Evolutionary conservation across 2,888 invertebrate species (phyloP).

Genomic region (Resseliella maxima): DNA sequence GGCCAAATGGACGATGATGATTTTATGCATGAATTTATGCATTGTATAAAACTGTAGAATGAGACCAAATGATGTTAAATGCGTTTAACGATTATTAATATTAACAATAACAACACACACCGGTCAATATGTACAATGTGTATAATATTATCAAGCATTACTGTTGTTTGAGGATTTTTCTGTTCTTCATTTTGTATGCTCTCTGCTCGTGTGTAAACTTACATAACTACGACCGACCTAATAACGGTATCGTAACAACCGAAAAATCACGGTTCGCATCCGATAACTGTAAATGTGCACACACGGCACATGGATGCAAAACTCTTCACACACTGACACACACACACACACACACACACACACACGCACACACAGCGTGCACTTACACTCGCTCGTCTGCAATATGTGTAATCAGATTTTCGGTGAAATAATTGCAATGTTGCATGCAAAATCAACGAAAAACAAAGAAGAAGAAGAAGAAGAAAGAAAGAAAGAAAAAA

Average conservation of each 20-base stretch:
- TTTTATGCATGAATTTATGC: too few relatives aligned
- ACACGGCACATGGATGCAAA: background rate
- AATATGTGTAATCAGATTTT: background rate
- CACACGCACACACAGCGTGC: background rate
- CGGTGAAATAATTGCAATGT: constrained; percentile 32
- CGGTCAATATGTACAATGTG: background rate
- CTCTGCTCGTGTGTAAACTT: background rate
- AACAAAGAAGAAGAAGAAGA: background rate
- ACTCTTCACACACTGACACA: background rate
- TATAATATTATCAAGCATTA: background rate
- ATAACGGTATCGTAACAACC: constrained; percentile 21
- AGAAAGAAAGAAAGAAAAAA: background rate
- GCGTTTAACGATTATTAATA: background rate
- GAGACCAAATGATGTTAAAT: background rate
- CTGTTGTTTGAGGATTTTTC: too few relatives aligned
- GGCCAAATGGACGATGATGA: too few relatives aligned
- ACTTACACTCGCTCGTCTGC: background rate
- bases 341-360: background rate
- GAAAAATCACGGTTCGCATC: background rate
- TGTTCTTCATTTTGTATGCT: background rate
- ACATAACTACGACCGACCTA: constrained; percentile 31
- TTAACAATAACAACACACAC: background rate
- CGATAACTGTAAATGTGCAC: constrained; percentile 49
- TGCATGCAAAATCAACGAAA: background rate
- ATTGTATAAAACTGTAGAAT: too few relatives aligned